Evolutionary conservation across 2,113 vertebrate genomes (phyloP), one percentile per base, ranked within the genome.

Genomic region (Condylura cristata): DNA sequence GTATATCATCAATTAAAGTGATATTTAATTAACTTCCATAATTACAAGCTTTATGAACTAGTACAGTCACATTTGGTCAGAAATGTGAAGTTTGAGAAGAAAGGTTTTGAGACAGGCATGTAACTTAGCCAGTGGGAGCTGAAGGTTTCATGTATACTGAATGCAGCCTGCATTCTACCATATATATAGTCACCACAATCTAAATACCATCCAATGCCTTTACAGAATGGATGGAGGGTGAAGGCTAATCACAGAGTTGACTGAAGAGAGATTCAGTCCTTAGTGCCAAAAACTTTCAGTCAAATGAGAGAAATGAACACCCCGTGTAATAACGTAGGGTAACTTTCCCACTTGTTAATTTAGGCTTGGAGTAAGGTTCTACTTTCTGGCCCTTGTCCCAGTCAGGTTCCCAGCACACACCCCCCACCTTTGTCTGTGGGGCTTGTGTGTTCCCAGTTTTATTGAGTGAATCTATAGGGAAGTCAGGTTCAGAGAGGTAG

Each of bases 21-120:
- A 46, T 71, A 80, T 48, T 70, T 90, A 66, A 90, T 92, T 84
- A 46, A 87, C 78, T 90, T 70, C 53, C 18, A 46, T n/a, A 63
- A 76, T 75, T 60, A 61, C 3, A 81, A 9, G 60, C 70, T 41
- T 63, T 41, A 30, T 48, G 70, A 90, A 32, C 53, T 32, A 76
- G 72, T 39, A 66, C 80, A 53, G 48, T 85, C 34, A 58, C 5
- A 58, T 82, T 60, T 83, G 44, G 51, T 26, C 11, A 30, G 26
- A 74, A 74, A 46, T 39, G 39, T 26, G 68, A 24, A 24, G 22
- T 41, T 71, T 41, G 22, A 41, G n/a, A 80, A 81, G 26, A 87
- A 86, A 84, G 28, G 13, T 60, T 81, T 34, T 72, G 34, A 81
- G 26, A 28, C 17, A 74, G 46, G 2, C 61, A 13, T 13, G 6